Evolutionary conservation across 2,113 vertebrate genomes (phyloP).

Genomic region (Gadus chalcogrammus): DNA sequence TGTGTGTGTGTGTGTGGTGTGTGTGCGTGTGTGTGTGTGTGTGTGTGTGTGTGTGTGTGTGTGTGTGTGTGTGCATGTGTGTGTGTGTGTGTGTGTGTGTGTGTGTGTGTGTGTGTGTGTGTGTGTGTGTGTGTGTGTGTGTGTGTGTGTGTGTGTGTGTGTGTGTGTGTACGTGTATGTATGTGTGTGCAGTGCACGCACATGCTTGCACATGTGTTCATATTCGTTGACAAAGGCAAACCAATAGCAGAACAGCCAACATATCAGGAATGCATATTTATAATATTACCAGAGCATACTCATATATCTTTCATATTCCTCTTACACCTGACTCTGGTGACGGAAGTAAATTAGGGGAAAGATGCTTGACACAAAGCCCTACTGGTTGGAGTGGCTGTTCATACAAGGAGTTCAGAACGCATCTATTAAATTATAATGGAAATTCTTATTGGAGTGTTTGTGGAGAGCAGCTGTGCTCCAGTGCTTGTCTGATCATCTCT

Average conservation of each 20-base stretch:
- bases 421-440: not conserved
- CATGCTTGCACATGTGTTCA: not conserved
- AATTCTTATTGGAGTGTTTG: not conserved
- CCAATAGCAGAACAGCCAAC: not conserved
- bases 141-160: constrained; percentile 1
- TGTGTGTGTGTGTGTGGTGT: no score
- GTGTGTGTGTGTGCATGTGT: no score
- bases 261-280: constrained; percentile 20
- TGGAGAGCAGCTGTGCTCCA: not conserved
- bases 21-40: no score
- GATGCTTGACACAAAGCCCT: not conserved
- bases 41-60: no score
- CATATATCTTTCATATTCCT: constrained; percentile 24
- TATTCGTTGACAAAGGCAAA: not conserved
- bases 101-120: not conserved
- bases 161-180: not conserved
- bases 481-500: not conserved
- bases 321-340: not conserved
- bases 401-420: not conserved
- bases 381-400: not conserved
- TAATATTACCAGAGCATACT: constrained; percentile 6
- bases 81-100: no score
- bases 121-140: not conserved
- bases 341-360: constrained; percentile 1
- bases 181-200: not conserved